Evolutionary conservation across 2,113 vertebrate genomes (phyloP).

Genomic region (Carollia perspicillata): DNA sequence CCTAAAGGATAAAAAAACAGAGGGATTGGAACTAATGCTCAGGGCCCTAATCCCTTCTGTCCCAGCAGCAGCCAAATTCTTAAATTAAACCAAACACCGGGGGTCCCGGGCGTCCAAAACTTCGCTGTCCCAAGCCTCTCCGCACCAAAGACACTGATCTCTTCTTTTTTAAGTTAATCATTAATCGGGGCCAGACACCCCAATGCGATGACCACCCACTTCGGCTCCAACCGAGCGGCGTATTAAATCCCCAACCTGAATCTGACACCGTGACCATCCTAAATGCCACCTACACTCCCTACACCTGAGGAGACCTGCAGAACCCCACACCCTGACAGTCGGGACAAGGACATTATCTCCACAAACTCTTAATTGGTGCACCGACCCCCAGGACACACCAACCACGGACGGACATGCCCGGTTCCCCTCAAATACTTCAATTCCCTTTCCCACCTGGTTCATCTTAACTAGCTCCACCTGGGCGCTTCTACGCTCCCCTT

Average conservation of each 20-base stretch:
- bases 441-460: neutral
- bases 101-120: neutral
- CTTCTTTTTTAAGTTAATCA: neutral
- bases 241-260: neutral
- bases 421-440: neutral
- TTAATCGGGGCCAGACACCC: neutral
- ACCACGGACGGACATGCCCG: neutral
- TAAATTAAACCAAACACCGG: neutral
- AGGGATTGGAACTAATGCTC: neutral
- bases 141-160: neutral
- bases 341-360: neutral
- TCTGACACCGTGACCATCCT: too few relatives aligned
- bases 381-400: neutral
- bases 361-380: neutral
- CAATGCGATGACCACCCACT: neutral
- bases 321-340: too few relatives aligned
- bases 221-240: neutral
- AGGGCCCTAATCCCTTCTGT: accelerated
- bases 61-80: neutral
- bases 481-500: neutral
- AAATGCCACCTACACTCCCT: too few relatives aligned
- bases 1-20: neutral
- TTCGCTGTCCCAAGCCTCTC: neutral
- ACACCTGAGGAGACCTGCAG: neutral
- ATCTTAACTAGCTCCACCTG: neutral